phyloP scores from a whole-genome alignment of 30 jellyfish, hydroid and myxozoan genomes.

The Haliclystus octoradiatus region DNA sequence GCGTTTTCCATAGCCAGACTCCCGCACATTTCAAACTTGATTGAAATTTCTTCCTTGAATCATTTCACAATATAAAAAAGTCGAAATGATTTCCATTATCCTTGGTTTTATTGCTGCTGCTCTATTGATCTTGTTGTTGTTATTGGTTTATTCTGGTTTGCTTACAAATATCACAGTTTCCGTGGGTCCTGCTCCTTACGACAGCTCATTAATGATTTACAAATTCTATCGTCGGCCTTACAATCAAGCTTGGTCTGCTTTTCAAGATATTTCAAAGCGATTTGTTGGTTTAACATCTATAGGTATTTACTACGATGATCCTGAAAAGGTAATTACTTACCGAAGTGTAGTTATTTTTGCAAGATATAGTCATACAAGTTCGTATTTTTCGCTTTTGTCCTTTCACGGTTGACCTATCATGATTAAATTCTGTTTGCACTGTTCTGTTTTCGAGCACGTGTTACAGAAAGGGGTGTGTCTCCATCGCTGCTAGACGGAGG shows the following conservation, averaged over 20 bases:
- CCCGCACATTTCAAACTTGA: too few species aligned
- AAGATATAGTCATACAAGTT: too few species aligned
- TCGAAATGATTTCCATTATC: neutral
- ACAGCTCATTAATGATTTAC: conserved; percentile 27
- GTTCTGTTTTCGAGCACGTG: too few species aligned
- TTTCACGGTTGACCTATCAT: too few species aligned
- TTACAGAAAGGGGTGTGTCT: too few species aligned
- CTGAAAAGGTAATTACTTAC: conserved; percentile 37
- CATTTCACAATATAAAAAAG: too few species aligned
- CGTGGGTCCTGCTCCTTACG: conserved; percentile 43
- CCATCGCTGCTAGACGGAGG: too few species aligned
- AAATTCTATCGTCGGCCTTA: conserved; percentile 37
- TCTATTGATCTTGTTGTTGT: neutral
- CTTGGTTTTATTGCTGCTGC: neutral
- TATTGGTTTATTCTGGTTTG: conserved; percentile 19
- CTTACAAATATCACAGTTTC: neutral
- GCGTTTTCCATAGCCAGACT: too few species aligned
- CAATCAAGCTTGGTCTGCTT: conserved; percentile 36
- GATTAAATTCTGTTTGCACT: too few species aligned
- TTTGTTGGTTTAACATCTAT: conserved; percentile 10
- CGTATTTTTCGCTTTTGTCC: too few species aligned
- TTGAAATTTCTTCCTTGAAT: too few species aligned
- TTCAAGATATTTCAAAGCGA: conserved; percentile 23
- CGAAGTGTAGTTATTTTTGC: too few species aligned
- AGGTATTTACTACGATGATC: conserved; percentile 52